phyloP scores from a whole-genome alignment of 2,888 invertebrate genomes.

The Macrophya alboannulata region DNA sequence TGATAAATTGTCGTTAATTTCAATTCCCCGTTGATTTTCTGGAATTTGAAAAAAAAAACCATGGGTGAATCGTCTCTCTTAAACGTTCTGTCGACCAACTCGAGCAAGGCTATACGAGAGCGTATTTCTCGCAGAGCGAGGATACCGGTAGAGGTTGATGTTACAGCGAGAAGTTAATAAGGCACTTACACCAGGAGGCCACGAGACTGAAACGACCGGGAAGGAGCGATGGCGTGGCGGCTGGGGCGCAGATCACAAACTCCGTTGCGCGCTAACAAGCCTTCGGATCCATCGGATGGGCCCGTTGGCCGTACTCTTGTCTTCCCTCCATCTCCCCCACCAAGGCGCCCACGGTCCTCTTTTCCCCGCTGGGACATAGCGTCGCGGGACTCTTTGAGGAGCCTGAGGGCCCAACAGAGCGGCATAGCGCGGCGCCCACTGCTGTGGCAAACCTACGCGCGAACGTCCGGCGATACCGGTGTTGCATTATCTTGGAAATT shows the following conservation, averaged over 20 bases:
- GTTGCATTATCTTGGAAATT: constrained; percentile 50
- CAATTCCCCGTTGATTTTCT: neutral
- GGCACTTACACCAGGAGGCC: constrained; percentile 57
- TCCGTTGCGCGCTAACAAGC: constrained; percentile 65
- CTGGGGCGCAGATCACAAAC: constrained; percentile 64
- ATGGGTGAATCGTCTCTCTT: neutral
- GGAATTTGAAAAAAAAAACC: too few relatives aligned
- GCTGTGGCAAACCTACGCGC: constrained; percentile 53
- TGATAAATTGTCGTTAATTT: neutral
- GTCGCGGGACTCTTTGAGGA: constrained; percentile 50
- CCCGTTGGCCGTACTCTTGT: constrained; percentile 47
- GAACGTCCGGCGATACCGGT: constrained; percentile 37
- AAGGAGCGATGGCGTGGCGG: constrained; percentile 60
- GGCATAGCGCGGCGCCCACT: constrained; percentile 4
- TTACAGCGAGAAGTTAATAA: constrained; percentile 51
- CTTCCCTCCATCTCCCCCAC: constrained; percentile 54
- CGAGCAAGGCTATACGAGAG: neutral
- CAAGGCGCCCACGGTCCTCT: constrained; percentile 23
- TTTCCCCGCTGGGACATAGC: constrained; percentile 36
- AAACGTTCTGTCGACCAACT: constrained; percentile 24
- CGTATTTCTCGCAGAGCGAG: constrained; percentile 15
- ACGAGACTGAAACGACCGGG: constrained; percentile 63
- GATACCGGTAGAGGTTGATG: constrained; percentile 38
- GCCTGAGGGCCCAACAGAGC: constrained; percentile 38
- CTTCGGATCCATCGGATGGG: constrained; percentile 59